Evolutionary conservation across 2,888 invertebrate species (phyloP), one percentile per base, ranked within the genome.

Genomic region (Herminia tarsipennalis): DNA sequence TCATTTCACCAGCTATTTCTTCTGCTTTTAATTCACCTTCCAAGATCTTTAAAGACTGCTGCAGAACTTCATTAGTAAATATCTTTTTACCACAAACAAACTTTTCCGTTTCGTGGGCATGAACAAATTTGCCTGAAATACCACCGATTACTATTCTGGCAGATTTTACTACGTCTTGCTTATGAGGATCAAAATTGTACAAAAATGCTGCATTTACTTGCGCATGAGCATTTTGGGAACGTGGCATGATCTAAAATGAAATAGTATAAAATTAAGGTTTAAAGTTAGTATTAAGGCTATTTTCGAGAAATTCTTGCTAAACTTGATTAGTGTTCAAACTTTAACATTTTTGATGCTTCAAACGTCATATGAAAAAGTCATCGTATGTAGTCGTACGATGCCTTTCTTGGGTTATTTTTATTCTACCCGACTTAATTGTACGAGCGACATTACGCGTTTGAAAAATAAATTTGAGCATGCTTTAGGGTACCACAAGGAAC

Each of bases 161-260:
- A n/a, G 83, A 83, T 12, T 76, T 50, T 0, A 93, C 67, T 3
- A 70, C 25, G 6, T 75, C 70, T 17, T 55, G 45, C 1, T 76
- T 37, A 0, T 66, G 44, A 3, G 53, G 16, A 39, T 91, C 76
- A 29, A 95, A 74, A 70, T 93, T 92, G 45, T 95, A 92, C 0
- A 94, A 80, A 72, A 96, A 96, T 2, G 93, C 96, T 9, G 95
- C 95, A 64, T 96, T 95, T 0, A 96, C 94, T 67, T 94, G 93
- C 0, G 96, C 96, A 61, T 95, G 95, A 0, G 95, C 94, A 67
- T 95, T 95, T 83, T 95, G 95, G 1, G 94, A 92, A 43, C 95
- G 86, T 1, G 94, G 93, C 93, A 95, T 95, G 42, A 96, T 93
- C 95, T 96, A 61, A 43, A 88, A 73, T 27, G n/a, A 16, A 6